A percentile compares a stretch with the other conserved stretches of the same genome.
Evolutionary conservation across 1,140 invertebrate genomes (phyloP).

Genomic region (Bombyx mandarina): DNA sequence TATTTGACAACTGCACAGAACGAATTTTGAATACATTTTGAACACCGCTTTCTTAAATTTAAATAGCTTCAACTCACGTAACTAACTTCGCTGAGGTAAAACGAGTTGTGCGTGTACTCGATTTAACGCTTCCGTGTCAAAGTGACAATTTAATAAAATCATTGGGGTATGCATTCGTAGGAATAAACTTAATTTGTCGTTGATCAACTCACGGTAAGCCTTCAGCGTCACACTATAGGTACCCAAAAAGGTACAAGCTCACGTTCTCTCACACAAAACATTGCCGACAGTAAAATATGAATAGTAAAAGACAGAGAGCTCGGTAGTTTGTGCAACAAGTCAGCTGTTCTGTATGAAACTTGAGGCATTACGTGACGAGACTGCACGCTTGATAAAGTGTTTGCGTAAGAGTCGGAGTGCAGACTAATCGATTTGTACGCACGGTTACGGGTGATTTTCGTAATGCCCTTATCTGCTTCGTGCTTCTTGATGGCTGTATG

Average conservation of each 20-base stretch:
- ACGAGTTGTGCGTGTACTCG: constrained; percentile 1
- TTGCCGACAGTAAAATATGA: constrained; percentile 12
- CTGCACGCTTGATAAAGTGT: constrained; percentile 50
- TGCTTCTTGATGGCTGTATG: constrained; percentile 24
- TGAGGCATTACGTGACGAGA: constrained; percentile 47
- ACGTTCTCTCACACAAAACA: constrained; percentile 9
- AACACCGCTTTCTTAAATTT: constrained; percentile 6
- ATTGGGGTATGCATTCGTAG: too few species aligned
- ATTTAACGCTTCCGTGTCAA: background rate
- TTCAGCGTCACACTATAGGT: too few species aligned
- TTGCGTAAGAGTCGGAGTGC: constrained; percentile 52
- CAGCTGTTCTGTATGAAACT: constrained; percentile 34
- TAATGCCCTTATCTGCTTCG: constrained; percentile 50
- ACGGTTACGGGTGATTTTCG: constrained; percentile 49
- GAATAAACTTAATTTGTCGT: too few species aligned
- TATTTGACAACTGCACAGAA: too few species aligned
- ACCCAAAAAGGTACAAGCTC: background rate
- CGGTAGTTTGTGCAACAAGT: constrained; percentile 37
- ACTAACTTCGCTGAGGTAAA: constrained; percentile 4
- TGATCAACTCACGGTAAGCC: too few species aligned
- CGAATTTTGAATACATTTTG: background rate
- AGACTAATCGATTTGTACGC: constrained; percentile 61
- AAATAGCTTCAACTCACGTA: constrained; percentile 9
- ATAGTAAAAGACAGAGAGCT: constrained; percentile 18
- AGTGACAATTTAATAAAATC: too few species aligned